Base-by-base conservation (phyloP, 2,113 vertebrate genomes). In the Rhinopomastus cyanomelas region DNA sequence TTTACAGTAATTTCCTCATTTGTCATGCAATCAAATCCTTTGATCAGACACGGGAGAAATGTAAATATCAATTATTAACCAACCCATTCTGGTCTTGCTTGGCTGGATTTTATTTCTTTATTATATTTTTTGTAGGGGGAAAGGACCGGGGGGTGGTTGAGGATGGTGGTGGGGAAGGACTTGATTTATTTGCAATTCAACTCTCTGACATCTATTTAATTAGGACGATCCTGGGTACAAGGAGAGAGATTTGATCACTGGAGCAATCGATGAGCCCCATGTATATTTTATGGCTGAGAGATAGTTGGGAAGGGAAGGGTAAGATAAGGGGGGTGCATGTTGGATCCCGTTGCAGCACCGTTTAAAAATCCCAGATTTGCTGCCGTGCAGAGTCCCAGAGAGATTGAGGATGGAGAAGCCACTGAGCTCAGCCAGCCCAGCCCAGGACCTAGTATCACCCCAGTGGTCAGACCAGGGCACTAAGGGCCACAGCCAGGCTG, bases 1-100 rank as follows among this genome's bases (percentile, higher is more conserved):
- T 93, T 95, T 92, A 87, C 93, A 94, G 95, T 85, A 90, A 96
- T 96, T 96, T 80, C 93, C 93, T 89, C 95, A 76, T 96, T 95
- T 96, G 95, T 96, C 95, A 93, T 88, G 95, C 95, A 75, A 96
- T 95, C 95, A 78, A 73, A 79, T 68, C 94, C 82, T 96, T 95
- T 94, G 95, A 96, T 96, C 96, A 95, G 92, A 93, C 92, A 64
- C 9, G 65, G 94, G 94, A 89, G 94, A 95, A 95, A 96, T 92
- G 89, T 90, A 91, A 81, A 87, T 92, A 96, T 95, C 93, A 95
- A 96, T 95, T 96, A 96, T 95, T 95, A 90, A 93, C 90, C 92
- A 53, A 26, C 77, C 92, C 92, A 78, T 95, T 89, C 93, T 60
- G 72, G 74, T 89, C 92, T 76, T 71, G 87, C 87, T 80, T 61